Base-by-base conservation (phyloP, 2,888 invertebrate genomes). In the Ptilodon capucinus region DNA sequence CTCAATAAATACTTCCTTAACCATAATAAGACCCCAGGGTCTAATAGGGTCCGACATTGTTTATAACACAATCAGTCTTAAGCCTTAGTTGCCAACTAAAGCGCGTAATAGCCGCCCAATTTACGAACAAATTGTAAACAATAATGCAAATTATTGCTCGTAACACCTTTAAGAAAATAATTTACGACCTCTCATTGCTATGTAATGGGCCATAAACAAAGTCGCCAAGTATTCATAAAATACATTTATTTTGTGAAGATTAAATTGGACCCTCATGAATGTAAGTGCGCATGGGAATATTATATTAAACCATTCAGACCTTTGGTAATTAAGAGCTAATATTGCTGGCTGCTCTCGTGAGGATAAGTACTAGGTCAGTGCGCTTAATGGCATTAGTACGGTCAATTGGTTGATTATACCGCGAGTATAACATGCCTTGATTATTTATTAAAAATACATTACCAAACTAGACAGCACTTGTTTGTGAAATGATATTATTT, bases 131-230 rank as follows among this genome's bases (percentile, higher is more conserved):
- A 66, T 63, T 69, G 58, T 64, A 64, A 71, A 64, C 62, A 71
- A 63, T 59, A 61, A 68, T 67, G 74, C 72, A 74, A 75, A 74
- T 76, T 64, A 72, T 67, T 50, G 61, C 48, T 60, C 65, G 64
- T 73, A 68, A 73, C 67, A 68, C 64, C 65, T n/a, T n/a, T 71
- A 60, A 62, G 61, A 68, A 74, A 71, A 64, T 32, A 72, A 74
- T 74, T 69, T 74, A 74, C 57, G 58, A 54, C 60, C 68, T 57
- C 69, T 71, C 64, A 64, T 53, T 64, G 55, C 60, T 54, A 57
- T 56, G 52, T 71, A 74, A 76, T 74, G 70, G 75, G 60, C 72
- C 14, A 71, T 76, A 74, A 76, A 74, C 64, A 74, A 68, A 60
- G 66, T 62, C 49, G 57, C 48, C 14, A 54, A 63, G 66, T 56